Evolutionary conservation across 2,888 invertebrate species (phyloP), one percentile per base, ranked within the genome.

Genomic region (Cactoblastis cactorum): DNA sequence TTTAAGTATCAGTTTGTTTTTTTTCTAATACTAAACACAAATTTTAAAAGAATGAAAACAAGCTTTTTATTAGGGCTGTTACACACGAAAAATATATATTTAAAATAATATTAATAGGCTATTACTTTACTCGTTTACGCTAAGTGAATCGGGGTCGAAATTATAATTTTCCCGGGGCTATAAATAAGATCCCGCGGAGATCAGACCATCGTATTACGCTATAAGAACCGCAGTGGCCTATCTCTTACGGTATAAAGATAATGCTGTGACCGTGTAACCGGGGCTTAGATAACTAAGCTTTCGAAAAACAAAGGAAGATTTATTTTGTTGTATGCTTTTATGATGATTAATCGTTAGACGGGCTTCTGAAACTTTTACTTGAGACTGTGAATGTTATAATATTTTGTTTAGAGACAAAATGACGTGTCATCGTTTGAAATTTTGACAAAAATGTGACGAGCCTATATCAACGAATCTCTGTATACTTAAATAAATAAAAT

Each of bases 141-240:
- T 53, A 52, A 56, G 56, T 56, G 56, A 54, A 53, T 55, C 52
- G 48, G 18, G 53, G 54, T 51, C 55, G 54, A 52, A 65, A 63
- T 66, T 64, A 67, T 63, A 64, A 67, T 67, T 62, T 59, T 57
- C 58, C 61, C 53, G 50, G 51, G 49, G 50, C 58, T 58, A 69
- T 69, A 68, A 74, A 77, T 75, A 73, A 75, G 65, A 61, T 62
- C 52, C 50, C 53, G 48, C 52, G n/a, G 61, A 62, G 69, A 68
- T 66, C 69, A 66, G 59, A 61, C 62, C 57, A 60, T 55, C 52
- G 56, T 62, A 74, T 71, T 67, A 69, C 61, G 53, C 53, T 58
- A 56, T 63, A 59, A 57, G 56, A 55, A 52, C 59, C 64, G 51
- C 54, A 54, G 45, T 11, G 53, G 56, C 61, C 63, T 70, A 67